Base-by-base conservation (phyloP, 2,113 vertebrate genomes). In the Macquaria ambigua region DNA sequence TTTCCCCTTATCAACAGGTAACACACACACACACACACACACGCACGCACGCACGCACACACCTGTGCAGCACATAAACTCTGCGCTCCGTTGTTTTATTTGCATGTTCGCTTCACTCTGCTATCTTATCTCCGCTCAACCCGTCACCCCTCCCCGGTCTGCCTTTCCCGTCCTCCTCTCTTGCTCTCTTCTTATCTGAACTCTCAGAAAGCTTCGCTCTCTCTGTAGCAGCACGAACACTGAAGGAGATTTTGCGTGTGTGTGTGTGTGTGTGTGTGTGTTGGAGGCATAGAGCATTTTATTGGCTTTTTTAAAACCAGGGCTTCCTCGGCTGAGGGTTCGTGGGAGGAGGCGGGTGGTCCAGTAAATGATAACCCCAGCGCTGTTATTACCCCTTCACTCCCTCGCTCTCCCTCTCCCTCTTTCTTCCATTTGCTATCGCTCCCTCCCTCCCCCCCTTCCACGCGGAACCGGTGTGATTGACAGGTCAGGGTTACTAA, bases 1-100 rank as follows among this genome's bases (percentile, higher is more conserved):
- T 97, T 97, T 66, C 96, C 88, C 4, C 95, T 96, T 87, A 92
- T 96, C 94, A 97, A 96, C 96, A 97, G 96, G 96, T 97, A 97
- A 92, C 80, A 31, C 55, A 25, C 77, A 63, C 56, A 34, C 77
- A 31, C n/a, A 92, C 80, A 31, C 55, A 25, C 74, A 74, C 43
- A 61, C 68, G 77, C 53, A 34, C 34, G 34, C 4, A 5, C 74
- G 69, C 43, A 55, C 68, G 77, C 53, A 61, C 80, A 71, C 82
- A 79, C 79, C 62, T 84, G 67, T 43, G 59, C 23, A 3, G 46
- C 58, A 52, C 52, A 59, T 46, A 67, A 87, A 79, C 79, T 71
- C 46, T n/a, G 15, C 10, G 18, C 76, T 67, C 55, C 3, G 69
- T 86, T 81, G 67, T 90, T 84, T 87, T 66, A 86, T 92, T 93